Evolutionary conservation across 2,888 invertebrate genomes (phyloP).

Genomic region (Sphaerolaimus hirsutus): DNA sequence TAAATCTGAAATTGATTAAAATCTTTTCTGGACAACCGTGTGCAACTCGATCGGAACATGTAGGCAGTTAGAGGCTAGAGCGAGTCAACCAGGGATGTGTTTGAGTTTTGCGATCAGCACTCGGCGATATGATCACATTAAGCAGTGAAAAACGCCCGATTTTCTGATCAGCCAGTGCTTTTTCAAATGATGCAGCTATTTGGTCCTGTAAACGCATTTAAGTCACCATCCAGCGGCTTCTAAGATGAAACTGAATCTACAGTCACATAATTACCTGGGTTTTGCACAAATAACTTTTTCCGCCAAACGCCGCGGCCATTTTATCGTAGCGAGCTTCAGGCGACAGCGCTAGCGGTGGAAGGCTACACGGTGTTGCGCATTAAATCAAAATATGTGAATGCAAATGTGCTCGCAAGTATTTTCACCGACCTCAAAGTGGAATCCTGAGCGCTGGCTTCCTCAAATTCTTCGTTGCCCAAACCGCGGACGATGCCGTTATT

Average conservation of each 20-base stretch:
- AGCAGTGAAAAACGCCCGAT: conserved; percentile 48
- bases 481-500: conserved; percentile 85
- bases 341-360: conserved; percentile 56
- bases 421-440: conserved; percentile 2
- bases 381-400: too few relatives aligned
- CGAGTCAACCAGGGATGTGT: conserved; percentile 71
- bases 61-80: conserved; percentile 44
- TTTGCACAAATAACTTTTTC: conserved; percentile 51
- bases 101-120: conserved; percentile 65
- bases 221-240: too few relatives aligned
- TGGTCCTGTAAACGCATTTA: too few relatives aligned
- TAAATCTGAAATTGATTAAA: too few relatives aligned
- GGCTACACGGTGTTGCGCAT: too few relatives aligned
- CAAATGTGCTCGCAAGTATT: too few relatives aligned
- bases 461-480: conserved; percentile 48
- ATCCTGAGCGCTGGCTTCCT: conserved; percentile 26
- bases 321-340: conserved; percentile 59
- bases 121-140: conserved; percentile 61
- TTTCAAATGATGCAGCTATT: conserved; percentile 43
- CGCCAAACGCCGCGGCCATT: conserved; percentile 60
- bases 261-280: conserved; percentile 43
- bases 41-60: too few relatives aligned
- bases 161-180: conserved; percentile 42
- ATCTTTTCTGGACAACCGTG: too few relatives aligned
- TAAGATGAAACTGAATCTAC: too few relatives aligned